Percentiles rank a stretch among this genome's conserved stretches.
These are phyloP conservation scores for Rhinogobius similis DNA, from an alignment of 2,113 vertebrate species.

Conservation along the genomic window DNA sequence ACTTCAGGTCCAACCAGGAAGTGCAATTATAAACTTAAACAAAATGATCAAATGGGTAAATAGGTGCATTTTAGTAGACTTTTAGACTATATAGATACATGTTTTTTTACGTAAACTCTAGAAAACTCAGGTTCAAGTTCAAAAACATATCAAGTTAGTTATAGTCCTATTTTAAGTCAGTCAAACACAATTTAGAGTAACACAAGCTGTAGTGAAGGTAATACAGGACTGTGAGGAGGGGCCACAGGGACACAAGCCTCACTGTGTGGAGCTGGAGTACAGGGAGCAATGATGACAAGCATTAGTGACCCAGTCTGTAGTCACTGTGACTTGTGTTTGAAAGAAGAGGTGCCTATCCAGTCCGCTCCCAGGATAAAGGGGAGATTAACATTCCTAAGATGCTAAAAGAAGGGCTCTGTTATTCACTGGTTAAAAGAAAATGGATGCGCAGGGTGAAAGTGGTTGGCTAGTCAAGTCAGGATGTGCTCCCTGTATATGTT, in stretches of 20 bases:
- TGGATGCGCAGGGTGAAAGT: background rate
- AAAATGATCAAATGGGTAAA: too few relatives aligned
- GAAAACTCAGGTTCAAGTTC: background rate
- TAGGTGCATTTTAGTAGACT: too few relatives aligned
- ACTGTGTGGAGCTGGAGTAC: slow-evolving; percentile 14
- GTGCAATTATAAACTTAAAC: too few relatives aligned
- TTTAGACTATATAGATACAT: too few relatives aligned
- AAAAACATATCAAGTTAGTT: background rate
- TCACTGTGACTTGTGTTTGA: slow-evolving; percentile 50
- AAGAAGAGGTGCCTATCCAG: slow-evolving; percentile 49
- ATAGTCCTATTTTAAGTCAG: background rate
- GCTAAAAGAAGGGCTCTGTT: slow-evolving; percentile 39
- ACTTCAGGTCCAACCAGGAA: too few relatives aligned
- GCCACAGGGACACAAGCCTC: slow-evolving; percentile 32
- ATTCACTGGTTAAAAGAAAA: slow-evolving; percentile 39
- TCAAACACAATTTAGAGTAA: slow-evolving; percentile 51
- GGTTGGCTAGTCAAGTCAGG: background rate
- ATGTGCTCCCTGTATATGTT: background rate
- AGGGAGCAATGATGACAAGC: slow-evolving; percentile 27
- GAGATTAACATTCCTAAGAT: slow-evolving; percentile 71
- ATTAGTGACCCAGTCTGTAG: slow-evolving; percentile 49
- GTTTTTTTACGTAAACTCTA: background rate
- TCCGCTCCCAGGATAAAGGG: slow-evolving; percentile 50
- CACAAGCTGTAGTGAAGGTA: slow-evolving; percentile 40
- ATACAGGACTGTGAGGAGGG: background rate